phyloP scores from a whole-genome alignment of 2,888 invertebrate species.

The Zaprionus lineosus region DNA sequence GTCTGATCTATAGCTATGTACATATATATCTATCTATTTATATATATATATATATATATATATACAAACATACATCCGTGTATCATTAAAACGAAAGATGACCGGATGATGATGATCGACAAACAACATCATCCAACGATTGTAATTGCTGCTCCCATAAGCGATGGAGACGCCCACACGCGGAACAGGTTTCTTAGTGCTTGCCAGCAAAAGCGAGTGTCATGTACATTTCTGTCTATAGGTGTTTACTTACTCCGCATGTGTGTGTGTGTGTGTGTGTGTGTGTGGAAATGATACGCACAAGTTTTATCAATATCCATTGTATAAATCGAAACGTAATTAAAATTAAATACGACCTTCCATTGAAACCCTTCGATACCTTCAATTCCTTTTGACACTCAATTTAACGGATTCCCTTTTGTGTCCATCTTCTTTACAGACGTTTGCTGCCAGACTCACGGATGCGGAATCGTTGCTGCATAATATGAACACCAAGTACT shows the following conservation, averaged over 20 bases:
- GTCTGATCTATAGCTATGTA: no score
- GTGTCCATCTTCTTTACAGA: slow-evolving; percentile 84
- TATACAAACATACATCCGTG: slow-evolving; percentile 34
- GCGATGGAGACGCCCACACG: slow-evolving; percentile 35
- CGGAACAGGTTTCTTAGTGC: slow-evolving; percentile 17
- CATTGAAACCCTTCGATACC: not conserved
- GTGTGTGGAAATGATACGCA: slow-evolving; percentile 21
- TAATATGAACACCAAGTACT: slow-evolving; percentile 92
- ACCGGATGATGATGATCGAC: slow-evolving; percentile 47
- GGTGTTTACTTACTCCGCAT: no score
- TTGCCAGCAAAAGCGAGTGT: not conserved
- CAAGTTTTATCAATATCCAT: not conserved
- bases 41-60: not conserved
- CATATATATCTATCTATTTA: not conserved
- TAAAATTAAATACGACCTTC: not conserved
- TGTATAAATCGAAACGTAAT: not conserved
- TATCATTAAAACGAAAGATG: slow-evolving; percentile 45
- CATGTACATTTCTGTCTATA: not conserved
- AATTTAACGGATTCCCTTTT: not conserved
- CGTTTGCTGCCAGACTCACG: slow-evolving; percentile 88
- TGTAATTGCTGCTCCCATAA: slow-evolving; percentile 19
- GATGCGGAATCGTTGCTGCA: slow-evolving; percentile 88
- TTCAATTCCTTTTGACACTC: not conserved
- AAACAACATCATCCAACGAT: slow-evolving; percentile 2
- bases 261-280: not conserved